Conservation (phyloP, 1,140 invertebrate genomes). For the Trypoxylus dichotomus region DNA sequence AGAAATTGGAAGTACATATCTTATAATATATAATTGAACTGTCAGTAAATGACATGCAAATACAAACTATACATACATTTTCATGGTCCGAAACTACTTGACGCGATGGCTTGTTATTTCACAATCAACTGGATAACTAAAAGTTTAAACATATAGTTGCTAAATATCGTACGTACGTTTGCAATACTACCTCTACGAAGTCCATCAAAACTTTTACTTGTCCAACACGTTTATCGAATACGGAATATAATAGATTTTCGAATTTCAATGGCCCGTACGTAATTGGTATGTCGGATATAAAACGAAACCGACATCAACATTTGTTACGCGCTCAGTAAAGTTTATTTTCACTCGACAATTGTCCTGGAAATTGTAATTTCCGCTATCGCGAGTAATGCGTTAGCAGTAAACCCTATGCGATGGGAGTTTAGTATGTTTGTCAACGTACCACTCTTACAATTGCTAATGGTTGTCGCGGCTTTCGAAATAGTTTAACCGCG, state of each 20-base stretch:
- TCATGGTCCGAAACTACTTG: no score
- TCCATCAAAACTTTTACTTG: background rate
- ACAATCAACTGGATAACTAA: no score
- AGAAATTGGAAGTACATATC: no score
- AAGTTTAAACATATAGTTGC: no score
- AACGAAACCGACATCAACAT: conserved; percentile 8
- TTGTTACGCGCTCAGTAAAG: background rate
- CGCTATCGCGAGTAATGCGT: background rate
- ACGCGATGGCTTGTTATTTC: no score
- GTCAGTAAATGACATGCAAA: no score
- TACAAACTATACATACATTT: no score
- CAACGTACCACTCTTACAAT: background rate
- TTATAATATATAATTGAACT: no score
- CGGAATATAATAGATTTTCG: background rate
- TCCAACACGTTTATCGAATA: background rate
- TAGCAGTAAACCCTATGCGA: background rate
- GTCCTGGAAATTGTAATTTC: conserved; percentile 17
- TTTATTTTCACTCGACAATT: conserved; percentile 21
- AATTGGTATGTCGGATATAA: conserved; percentile 14
- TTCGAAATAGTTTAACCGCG: background rate
- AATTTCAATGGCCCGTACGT: background rate
- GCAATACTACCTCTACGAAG: background rate
- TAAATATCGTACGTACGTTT: no score
- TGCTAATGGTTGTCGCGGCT: background rate
- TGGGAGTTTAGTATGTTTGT: no score